Evolutionary conservation across 2,888 invertebrate genomes (phyloP).

Genomic region (Fissipunctia ypsillon): DNA sequence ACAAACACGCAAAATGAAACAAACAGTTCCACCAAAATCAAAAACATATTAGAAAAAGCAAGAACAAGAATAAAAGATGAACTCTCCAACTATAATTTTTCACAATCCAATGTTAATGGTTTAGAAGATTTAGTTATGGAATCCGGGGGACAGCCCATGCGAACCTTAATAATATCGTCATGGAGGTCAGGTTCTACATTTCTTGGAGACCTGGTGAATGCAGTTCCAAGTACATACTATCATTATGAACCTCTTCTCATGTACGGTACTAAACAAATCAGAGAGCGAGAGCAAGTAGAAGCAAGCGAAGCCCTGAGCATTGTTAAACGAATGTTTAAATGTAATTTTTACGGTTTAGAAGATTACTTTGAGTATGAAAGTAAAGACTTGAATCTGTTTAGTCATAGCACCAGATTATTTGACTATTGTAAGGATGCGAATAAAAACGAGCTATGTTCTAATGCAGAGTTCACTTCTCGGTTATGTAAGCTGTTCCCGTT

Average conservation of each 20-base stretch:
- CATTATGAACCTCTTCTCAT: constrained; percentile 97
- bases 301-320: constrained; percentile 92
- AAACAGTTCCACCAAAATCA: constrained; percentile 68
- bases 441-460: constrained; percentile 86
- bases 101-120: constrained; percentile 84
- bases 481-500: constrained; percentile 96
- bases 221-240: constrained; percentile 96
- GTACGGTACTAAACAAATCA: constrained; percentile 95
- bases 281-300: constrained; percentile 94
- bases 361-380: constrained; percentile 95
- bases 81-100: constrained; percentile 83
- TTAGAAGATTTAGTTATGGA: constrained; percentile 93
- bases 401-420: constrained; percentile 96
- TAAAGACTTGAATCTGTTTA: constrained; percentile 94
- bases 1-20: not conserved
- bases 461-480: constrained; percentile 92
- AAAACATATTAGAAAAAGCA: constrained; percentile 83
- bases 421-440: constrained; percentile 91
- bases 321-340: constrained; percentile 93
- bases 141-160: constrained; percentile 93
- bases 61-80: constrained; percentile 80
- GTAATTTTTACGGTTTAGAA: constrained; percentile 93
- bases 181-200: constrained; percentile 98
- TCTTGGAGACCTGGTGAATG: constrained; percentile 95
- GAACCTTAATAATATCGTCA: constrained; percentile 95